Conservation (phyloP, 2,113 vertebrate genomes). For the Pardalotus punctatus region DNA sequence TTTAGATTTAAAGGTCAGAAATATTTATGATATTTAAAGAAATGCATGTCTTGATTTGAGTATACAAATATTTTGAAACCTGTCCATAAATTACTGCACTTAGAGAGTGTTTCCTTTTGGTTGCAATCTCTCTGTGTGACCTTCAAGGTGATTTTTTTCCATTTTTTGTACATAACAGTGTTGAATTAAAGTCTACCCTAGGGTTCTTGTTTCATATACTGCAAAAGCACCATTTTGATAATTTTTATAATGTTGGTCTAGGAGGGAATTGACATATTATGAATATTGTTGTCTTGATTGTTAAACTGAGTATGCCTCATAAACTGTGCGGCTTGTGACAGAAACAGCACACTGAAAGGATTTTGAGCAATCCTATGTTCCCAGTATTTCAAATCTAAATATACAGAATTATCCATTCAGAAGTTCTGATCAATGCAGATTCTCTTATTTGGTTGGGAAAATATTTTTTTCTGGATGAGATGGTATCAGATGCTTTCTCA, state of each 20-base stretch:
- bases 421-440: not conserved
- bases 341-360: not conserved
- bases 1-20: not conserved
- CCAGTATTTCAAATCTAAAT: not conserved
- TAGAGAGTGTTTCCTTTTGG: not conserved
- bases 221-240: not conserved
- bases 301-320: not conserved
- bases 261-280: not conserved
- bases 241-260: not conserved
- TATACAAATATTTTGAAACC: not conserved
- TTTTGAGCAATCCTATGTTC: not conserved
- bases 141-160: not conserved
- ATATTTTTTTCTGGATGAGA: not conserved
- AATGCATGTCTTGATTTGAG: not conserved
- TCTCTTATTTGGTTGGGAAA: not conserved
- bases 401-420: not conserved
- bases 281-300: not conserved
- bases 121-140: not conserved
- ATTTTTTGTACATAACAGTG: not conserved
- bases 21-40: not conserved
- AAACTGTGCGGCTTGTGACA: not conserved
- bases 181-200: not conserved
- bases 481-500: slow-evolving; percentile 3
- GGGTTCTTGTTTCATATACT: not conserved
- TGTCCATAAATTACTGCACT: not conserved